Conservation (phyloP, 2,113 vertebrate species). For the Heteronetta atricapilla region DNA sequence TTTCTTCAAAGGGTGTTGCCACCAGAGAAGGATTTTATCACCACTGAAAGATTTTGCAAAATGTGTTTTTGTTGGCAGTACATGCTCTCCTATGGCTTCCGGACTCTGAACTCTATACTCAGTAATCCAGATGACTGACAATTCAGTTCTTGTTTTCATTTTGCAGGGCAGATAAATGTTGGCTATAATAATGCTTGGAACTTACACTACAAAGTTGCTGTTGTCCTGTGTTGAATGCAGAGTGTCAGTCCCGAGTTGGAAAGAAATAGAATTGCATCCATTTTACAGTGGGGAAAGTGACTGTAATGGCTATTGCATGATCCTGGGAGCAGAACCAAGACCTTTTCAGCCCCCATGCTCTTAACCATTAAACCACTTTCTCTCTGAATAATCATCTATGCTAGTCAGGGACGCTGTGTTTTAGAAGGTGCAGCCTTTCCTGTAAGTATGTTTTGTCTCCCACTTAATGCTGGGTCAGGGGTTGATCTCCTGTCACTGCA, state of each 20-base stretch:
- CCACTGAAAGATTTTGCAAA: not conserved
- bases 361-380: not conserved
- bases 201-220: not conserved
- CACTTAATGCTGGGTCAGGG: not conserved
- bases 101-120: conserved; percentile 46
- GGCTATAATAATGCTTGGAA: conserved; percentile 32
- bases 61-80: conserved; percentile 46
- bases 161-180: conserved; percentile 37
- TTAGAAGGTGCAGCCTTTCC: not conserved
- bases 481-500: not conserved
- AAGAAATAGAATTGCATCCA: not conserved
- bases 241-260: not conserved
- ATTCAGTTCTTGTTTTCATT: not conserved
- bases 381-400: not conserved
- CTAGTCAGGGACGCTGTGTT: not conserved
- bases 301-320: not conserved
- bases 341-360: not conserved
- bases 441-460: not conserved
- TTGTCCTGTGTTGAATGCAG: not conserved
- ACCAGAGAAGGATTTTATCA: not conserved
- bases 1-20: not conserved
- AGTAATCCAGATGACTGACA: conserved; percentile 5
- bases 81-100: not conserved
- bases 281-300: not conserved
- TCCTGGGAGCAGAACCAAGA: not conserved